phyloP scores from a whole-genome alignment of 1,140 invertebrate genomes.

The Hylyphantes graminicola region DNA sequence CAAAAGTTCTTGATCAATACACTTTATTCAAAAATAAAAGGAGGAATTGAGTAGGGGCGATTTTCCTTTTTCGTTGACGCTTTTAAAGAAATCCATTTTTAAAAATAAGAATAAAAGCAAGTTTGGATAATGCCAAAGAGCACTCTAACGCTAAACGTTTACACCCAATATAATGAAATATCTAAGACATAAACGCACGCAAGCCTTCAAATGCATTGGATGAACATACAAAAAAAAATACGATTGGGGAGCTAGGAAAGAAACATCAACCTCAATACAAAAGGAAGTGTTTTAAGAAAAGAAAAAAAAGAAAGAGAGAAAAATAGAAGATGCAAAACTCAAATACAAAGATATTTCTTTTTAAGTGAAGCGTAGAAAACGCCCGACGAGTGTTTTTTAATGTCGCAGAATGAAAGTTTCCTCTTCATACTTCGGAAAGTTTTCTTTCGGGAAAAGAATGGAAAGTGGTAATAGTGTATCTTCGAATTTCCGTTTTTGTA shows the following conservation, averaged over 20 bases:
- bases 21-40: too few species aligned
- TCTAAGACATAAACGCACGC: not conserved
- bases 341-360: conserved; percentile 38
- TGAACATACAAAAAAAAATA: too few species aligned
- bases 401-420: conserved; percentile 25
- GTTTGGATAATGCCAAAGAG: too few species aligned
- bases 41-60: not conserved
- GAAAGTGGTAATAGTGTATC: conserved; percentile 42
- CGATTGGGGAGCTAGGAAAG: not conserved
- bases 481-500: not conserved
- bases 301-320: not conserved
- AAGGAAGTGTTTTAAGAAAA: conserved; percentile 13
- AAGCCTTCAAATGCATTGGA: not conserved
- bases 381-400: conserved; percentile 35
- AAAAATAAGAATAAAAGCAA: too few species aligned
- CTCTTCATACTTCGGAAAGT: conserved; percentile 17
- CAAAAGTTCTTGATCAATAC: too few species aligned
- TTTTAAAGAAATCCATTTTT: too few species aligned
- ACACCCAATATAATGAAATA: too few species aligned
- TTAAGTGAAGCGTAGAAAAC: conserved; percentile 38
- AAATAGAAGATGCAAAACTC: conserved; percentile 9
- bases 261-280: conserved; percentile 5
- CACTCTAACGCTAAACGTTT: too few species aligned
- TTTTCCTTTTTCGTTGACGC: not conserved
- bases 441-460: conserved; percentile 23